A percentile compares a stretch with the other conserved stretches of the same genome.
These are phyloP conservation scores for Geococcyx californianus DNA, from an alignment of 2,113 vertebrate species.

Conservation along the genomic window DNA sequence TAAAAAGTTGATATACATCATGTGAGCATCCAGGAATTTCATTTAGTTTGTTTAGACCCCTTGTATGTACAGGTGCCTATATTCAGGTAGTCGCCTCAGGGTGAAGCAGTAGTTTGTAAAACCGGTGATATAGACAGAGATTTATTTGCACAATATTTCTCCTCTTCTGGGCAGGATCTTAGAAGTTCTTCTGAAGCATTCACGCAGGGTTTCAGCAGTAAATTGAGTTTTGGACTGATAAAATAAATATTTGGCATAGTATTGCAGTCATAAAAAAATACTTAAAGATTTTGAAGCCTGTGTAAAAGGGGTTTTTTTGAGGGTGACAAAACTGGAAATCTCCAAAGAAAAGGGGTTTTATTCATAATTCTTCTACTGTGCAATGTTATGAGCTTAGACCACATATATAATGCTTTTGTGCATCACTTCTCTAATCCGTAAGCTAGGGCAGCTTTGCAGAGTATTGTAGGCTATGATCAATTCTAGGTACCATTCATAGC, in stretches of 20 bases:
- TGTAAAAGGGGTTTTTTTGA: conserved; percentile 30
- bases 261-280: background rate
- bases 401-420: background rate
- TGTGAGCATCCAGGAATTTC: background rate
- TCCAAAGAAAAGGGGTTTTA: conserved; percentile 36
- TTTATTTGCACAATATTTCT: conserved; percentile 23
- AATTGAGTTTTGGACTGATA: conserved; percentile 37
- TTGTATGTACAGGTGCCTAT: background rate
- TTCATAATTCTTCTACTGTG: conserved; percentile 14
- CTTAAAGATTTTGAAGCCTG: background rate
- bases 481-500: background rate
- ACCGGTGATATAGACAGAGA: background rate
- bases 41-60: background rate
- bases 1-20: background rate
- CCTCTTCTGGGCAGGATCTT: background rate
- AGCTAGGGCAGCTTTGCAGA: background rate
- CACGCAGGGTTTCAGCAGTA: conserved; percentile 6
- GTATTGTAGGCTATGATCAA: background rate
- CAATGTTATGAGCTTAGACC: background rate
- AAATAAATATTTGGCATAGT: conserved; percentile 38
- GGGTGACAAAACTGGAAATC: conserved; percentile 16
- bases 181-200: conserved; percentile 12
- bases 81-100: background rate
- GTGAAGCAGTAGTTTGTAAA: background rate
- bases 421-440: background rate